phyloP scores from a whole-genome alignment of 92 coral and sea anemone species.

The Micromussa lordhowensis region DNA sequence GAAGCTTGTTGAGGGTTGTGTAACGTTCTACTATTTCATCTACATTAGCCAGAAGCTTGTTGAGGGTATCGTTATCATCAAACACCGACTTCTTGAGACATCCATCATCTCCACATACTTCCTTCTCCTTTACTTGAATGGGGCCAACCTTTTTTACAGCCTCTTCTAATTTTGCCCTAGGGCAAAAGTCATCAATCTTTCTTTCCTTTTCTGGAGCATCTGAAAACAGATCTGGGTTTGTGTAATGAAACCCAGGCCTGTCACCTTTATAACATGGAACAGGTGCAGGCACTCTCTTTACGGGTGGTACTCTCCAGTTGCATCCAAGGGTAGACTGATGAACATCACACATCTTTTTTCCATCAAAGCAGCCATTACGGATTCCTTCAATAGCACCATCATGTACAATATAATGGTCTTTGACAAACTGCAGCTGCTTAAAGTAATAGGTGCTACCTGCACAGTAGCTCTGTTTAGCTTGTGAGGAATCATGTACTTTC shows the following conservation, averaged over 20 bases:
- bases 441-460: too few relatives aligned
- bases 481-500: too few relatives aligned
- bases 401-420: slow-evolving; percentile 38
- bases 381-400: slow-evolving; percentile 57
- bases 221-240: slow-evolving; percentile 46
- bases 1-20: slow-evolving; percentile 51
- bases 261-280: slow-evolving; percentile 35
- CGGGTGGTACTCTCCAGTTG: too few relatives aligned
- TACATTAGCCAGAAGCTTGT: slow-evolving; percentile 35
- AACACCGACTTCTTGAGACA: slow-evolving; percentile 29
- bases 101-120: slow-evolving; percentile 39
- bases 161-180: slow-evolving; percentile 32
- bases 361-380: slow-evolving; percentile 59
- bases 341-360: too few relatives aligned
- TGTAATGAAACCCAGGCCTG: slow-evolving; percentile 59
- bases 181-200: slow-evolving; percentile 58
- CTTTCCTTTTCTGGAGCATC: slow-evolving; percentile 43
- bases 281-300: too few relatives aligned
- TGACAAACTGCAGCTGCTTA: slow-evolving; percentile 40
- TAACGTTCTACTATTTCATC: slow-evolving; percentile 34
- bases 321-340: slow-evolving; percentile 56
- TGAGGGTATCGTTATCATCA: slow-evolving; percentile 49
- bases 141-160: slow-evolving; percentile 27
- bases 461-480: too few relatives aligned
- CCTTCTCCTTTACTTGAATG: slow-evolving; percentile 37